Percentiles rank a stretch among this genome's conserved stretches.
phyloP scores from a whole-genome alignment of 2,113 vertebrate genomes.

The Gyps fulvus region DNA sequence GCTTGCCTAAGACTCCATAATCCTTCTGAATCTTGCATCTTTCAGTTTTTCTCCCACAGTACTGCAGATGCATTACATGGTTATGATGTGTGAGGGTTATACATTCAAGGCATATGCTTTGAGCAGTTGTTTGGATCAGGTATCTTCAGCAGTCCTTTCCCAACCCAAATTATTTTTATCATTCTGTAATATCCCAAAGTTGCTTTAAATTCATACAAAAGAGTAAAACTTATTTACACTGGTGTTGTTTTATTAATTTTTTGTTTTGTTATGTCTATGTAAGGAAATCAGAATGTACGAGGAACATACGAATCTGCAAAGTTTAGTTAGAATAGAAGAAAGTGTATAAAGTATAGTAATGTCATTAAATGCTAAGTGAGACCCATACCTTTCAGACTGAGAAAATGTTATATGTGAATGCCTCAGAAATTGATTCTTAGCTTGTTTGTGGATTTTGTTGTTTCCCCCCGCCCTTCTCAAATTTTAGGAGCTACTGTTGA shows the following conservation, averaged over 20 bases:
- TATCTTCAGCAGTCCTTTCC: not conserved
- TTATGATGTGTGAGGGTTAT: not conserved
- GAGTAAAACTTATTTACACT: not conserved
- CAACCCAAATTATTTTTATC: not conserved
- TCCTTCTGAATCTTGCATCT: not conserved
- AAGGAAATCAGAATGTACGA: not conserved
- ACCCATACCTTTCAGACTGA: not conserved
- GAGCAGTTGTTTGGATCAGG: not conserved
- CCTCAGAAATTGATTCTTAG: not conserved
- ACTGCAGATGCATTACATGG: not conserved
- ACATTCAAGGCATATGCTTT: not conserved
- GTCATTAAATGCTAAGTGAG: not conserved
- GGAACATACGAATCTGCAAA: not conserved
- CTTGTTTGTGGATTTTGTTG: not conserved
- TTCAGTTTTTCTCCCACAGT: not conserved
- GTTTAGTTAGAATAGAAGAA: not conserved
- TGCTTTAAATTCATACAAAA: not conserved
- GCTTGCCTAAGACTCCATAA: not conserved
- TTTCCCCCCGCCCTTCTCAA: not conserved
- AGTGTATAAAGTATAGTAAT: not conserved
- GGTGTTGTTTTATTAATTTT: not conserved
- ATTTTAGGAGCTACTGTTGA: conserved; percentile 84
- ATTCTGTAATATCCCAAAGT: not conserved
- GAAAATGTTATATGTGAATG: not conserved
- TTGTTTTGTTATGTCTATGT: not conserved